A percentile compares a stretch with the other conserved stretches of the same genome.
These are phyloP conservation scores for Uromys caudimaculatus DNA, from an alignment of 2,797 vertebrate species.

Conservation along the genomic window DNA sequence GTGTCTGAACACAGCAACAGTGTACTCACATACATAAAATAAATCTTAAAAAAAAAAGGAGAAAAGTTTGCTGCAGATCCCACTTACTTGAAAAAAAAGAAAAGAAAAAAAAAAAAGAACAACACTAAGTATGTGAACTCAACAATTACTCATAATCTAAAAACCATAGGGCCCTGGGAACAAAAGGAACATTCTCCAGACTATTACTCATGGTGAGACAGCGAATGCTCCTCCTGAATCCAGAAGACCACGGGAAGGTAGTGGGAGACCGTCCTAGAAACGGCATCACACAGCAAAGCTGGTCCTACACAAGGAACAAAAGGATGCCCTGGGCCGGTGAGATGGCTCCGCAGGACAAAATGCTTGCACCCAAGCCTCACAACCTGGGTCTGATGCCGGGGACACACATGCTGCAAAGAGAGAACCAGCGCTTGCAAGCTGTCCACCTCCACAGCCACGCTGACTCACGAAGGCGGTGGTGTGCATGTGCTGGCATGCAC, in stretches of 20 bases:
- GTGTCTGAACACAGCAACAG: no score
- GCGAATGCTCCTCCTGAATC: not conserved
- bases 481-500: not conserved
- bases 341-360: not conserved
- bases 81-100: no score
- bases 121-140: not conserved
- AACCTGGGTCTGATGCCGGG: not conserved
- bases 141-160: not conserved
- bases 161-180: not conserved
- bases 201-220: not conserved
- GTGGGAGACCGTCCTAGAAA: not conserved
- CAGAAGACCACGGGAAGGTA: not conserved
- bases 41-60: no score
- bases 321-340: not conserved
- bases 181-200: not conserved
- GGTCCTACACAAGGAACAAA: not conserved
- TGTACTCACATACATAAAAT: no score
- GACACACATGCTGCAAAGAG: not conserved
- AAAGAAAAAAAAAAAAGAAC: not conserved
- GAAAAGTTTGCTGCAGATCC: no score
- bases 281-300: not conserved
- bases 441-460: not conserved
- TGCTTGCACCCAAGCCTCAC: not conserved
- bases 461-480: not conserved
- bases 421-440: not conserved